Conservation (phyloP, 2,888 invertebrate genomes). For the Athalia cordata region DNA sequence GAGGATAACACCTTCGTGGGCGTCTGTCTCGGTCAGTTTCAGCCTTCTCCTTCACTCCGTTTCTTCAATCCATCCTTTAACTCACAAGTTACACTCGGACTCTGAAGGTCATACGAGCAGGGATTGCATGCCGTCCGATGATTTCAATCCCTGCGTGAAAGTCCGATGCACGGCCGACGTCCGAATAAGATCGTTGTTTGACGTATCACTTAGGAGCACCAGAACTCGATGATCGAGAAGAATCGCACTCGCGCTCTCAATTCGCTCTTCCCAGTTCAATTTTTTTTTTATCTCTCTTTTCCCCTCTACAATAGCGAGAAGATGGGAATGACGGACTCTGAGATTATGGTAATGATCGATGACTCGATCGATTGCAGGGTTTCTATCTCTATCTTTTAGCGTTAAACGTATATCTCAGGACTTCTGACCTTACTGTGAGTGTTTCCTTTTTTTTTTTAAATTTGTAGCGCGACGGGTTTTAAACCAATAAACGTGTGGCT, state of each 20-base stretch:
- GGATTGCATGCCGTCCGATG: too few species aligned
- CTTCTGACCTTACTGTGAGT: conserved; percentile 12
- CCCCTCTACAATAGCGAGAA: neutral
- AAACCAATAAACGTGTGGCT: neutral
- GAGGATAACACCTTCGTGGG: conserved; percentile 40
- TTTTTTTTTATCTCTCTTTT: too few species aligned
- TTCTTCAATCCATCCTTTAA: conserved; percentile 11
- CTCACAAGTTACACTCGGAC: conserved; percentile 1
- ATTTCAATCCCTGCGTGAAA: too few species aligned
- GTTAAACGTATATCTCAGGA: conserved; percentile 35
- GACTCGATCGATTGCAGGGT: conserved; percentile 8
- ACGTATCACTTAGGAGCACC: too few species aligned
- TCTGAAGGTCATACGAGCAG: conserved; percentile 5
- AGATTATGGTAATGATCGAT: conserved; percentile 39
- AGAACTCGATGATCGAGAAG: too few species aligned
- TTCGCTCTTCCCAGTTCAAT: too few species aligned
- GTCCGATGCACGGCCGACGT: too few species aligned
- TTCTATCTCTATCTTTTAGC: conserved; percentile 1
- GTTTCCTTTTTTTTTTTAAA: too few species aligned
- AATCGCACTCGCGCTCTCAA: too few species aligned
- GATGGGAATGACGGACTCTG: neutral
- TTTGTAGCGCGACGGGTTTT: neutral
- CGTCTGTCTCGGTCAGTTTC: conserved; percentile 36
- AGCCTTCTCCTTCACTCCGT: conserved; percentile 40
- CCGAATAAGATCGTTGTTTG: too few species aligned